Conservation (phyloP, 2,113 vertebrate genomes). For the Chloroceryle aenea region DNA sequence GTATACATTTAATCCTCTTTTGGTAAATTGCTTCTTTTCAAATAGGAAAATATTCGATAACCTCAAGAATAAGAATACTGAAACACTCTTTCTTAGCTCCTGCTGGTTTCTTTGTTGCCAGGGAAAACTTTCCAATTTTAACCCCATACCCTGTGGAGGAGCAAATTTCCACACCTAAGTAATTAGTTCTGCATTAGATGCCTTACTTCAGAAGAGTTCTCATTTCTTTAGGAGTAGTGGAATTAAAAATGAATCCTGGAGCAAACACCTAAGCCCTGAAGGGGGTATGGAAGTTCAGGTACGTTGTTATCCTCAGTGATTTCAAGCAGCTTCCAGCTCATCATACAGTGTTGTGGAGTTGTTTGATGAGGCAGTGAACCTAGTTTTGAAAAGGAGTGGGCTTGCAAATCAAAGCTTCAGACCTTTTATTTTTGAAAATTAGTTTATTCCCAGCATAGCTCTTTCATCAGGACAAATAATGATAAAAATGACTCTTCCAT, state of each 20-base stretch:
- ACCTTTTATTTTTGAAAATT: not conserved
- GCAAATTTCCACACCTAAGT: not conserved
- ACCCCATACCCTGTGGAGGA: not conserved
- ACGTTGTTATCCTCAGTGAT: not conserved
- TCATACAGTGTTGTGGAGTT: accelerated
- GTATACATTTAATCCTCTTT: not conserved
- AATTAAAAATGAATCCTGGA: not conserved
- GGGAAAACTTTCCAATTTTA: not conserved
- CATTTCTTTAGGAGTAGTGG: not conserved
- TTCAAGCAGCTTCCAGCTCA: not conserved
- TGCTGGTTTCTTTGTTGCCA: not conserved
- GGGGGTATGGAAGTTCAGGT: not conserved
- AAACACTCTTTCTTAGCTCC: not conserved
- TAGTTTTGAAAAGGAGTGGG: not conserved
- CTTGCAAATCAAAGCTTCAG: not conserved
- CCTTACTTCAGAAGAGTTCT: not conserved
- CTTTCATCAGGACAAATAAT: not conserved
- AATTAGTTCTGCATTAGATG: not conserved
- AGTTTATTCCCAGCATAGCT: not conserved
- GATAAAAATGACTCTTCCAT: accelerated
- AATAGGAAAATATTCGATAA: not conserved
- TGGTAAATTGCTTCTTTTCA: not conserved
- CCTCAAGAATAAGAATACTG: not conserved
- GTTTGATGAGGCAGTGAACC: not conserved
- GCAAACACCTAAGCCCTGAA: not conserved